Evolutionary conservation across 2,888 invertebrate species (phyloP).

Genomic region (Crematogaster levior): DNA sequence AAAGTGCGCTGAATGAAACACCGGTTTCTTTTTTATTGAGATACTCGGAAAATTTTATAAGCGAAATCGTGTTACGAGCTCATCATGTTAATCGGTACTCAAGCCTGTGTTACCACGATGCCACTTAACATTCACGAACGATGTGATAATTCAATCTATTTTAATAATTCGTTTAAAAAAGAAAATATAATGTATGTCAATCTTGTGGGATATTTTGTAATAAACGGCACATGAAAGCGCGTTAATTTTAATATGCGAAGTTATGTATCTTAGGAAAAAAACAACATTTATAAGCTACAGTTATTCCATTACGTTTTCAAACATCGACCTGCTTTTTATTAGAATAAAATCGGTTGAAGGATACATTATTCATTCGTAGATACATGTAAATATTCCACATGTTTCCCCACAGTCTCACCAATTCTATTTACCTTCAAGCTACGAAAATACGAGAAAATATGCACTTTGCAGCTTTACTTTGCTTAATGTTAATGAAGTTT

Average conservation of each 20-base stretch:
- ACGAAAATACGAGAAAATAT: slow-evolving; percentile 13
- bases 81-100: background rate
- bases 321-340: background rate
- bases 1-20: background rate
- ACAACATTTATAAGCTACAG: background rate
- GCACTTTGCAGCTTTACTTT: slow-evolving; percentile 11
- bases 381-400: background rate
- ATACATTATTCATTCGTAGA: background rate
- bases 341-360: background rate
- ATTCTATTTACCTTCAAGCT: slow-evolving; percentile 9
- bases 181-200: background rate
- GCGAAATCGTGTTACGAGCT: background rate
- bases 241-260: background rate
- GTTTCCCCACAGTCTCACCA: slow-evolving; percentile 12
- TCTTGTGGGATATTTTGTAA: background rate
- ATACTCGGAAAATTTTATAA: slow-evolving; percentile 1
- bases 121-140: background rate
- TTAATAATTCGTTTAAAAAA: background rate
- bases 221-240: background rate
- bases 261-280: background rate
- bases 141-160: background rate
- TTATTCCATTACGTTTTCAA: background rate
- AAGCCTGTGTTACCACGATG: background rate
- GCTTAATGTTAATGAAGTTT: slow-evolving; percentile 38
- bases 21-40: slow-evolving; percentile 42